Conservation (phyloP, 2,888 invertebrate genomes). For the Empis livida region DNA sequence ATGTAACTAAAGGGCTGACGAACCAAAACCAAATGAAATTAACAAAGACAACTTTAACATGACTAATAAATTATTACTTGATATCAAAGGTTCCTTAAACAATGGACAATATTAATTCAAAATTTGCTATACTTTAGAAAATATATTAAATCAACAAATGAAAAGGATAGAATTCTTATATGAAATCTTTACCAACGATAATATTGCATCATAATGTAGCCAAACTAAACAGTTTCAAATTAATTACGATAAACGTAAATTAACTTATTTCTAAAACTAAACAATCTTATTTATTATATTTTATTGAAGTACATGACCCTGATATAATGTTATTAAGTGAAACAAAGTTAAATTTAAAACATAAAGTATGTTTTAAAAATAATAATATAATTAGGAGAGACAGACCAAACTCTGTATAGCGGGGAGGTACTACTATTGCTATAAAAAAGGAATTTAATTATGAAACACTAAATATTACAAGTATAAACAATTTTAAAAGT, state of each 20-base stretch:
- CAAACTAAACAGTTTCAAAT: too few relatives aligned
- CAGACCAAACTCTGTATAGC: not conserved
- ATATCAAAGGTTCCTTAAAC: too few relatives aligned
- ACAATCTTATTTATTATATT: not conserved
- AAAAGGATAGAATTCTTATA: too few relatives aligned
- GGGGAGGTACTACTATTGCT: conserved; percentile 1
- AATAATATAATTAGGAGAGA: conserved; percentile 1
- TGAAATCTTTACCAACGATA: too few relatives aligned
- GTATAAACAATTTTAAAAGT: not conserved
- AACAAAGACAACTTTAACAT: too few relatives aligned
- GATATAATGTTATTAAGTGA: conserved; percentile 3
- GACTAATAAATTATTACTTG: too few relatives aligned
- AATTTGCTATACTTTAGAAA: too few relatives aligned
- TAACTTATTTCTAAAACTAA: not conserved
- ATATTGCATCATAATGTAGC: too few relatives aligned
- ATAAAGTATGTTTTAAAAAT: not conserved
- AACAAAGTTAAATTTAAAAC: conserved; percentile 1
- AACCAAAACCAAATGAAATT: too few relatives aligned
- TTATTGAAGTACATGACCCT: not conserved
- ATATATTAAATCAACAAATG: too few relatives aligned
- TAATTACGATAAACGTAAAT: not conserved
- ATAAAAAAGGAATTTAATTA: not conserved
- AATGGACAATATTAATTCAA: too few relatives aligned
- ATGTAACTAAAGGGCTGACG: too few relatives aligned
- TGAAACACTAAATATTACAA: not conserved